Percentiles rank a stretch among this genome's conserved stretches.
Conservation (phyloP, 2,888 invertebrate genomes). For the Trachelus iudaicus region DNA sequence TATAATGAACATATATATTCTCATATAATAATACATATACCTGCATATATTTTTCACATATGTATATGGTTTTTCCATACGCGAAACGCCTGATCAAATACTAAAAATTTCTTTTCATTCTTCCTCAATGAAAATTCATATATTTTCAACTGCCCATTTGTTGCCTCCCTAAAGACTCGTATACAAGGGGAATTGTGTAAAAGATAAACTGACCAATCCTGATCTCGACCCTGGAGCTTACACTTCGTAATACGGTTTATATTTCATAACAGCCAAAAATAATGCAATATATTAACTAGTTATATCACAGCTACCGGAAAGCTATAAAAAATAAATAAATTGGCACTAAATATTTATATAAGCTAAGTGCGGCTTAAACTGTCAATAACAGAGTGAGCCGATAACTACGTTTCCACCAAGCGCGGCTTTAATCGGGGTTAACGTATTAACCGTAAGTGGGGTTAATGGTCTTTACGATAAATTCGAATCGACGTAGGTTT, state of each 20-base stretch:
- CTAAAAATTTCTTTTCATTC: neutral
- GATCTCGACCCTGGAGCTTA: neutral
- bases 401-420: neutral
- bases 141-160: neutral
- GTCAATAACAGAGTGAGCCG: neutral
- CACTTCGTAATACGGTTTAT: neutral
- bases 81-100: neutral
- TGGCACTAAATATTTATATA: neutral
- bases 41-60: too few species aligned
- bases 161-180: neutral
- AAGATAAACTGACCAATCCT: neutral
- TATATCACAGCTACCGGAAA: neutral
- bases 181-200: neutral
- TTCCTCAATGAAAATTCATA: neutral
- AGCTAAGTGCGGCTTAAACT: neutral
- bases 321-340: neutral
- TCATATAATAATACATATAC: too few species aligned
- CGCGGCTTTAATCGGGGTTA: too few species aligned
- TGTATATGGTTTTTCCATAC: too few species aligned
- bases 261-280: neutral
- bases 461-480: too few species aligned
- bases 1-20: too few species aligned
- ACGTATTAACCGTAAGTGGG: too few species aligned
- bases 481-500: too few species aligned
- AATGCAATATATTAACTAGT: neutral